Percentiles rank a stretch among this genome's conserved stretches.
phyloP scores from a whole-genome alignment of 2,888 invertebrate species.

The Ennomos quercinarius region DNA sequence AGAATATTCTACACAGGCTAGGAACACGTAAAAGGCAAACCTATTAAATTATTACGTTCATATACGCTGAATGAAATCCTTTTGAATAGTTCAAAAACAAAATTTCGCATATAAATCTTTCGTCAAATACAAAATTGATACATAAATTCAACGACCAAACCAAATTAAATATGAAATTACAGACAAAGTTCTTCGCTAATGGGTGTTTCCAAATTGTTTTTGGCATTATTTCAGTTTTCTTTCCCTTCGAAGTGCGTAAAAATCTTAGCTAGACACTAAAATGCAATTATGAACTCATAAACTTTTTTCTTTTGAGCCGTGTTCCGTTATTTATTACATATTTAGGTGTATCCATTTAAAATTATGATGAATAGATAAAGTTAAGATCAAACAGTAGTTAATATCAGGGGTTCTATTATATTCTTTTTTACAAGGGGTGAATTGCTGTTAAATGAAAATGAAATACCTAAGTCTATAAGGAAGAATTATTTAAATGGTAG shows the following conservation, averaged over 20 bases:
- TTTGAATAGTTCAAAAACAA: constrained; percentile 31
- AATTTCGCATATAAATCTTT: constrained; percentile 49
- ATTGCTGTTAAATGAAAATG: too few relatives aligned
- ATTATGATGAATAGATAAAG: constrained; percentile 3
- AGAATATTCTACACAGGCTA: background rate
- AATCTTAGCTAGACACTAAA: constrained; percentile 40
- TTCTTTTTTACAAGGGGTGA: too few relatives aligned
- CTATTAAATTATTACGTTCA: constrained; percentile 22
- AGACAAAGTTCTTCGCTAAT: constrained; percentile 65
- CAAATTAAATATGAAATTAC: constrained; percentile 69
- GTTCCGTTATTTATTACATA: constrained; percentile 1
- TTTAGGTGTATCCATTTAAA: constrained; percentile 3
- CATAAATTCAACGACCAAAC: constrained; percentile 57
- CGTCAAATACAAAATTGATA: constrained; percentile 55
- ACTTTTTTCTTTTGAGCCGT: constrained; percentile 12
- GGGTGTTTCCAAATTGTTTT: constrained; percentile 69
- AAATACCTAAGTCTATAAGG: too few relatives aligned
- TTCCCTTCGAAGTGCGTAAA: constrained; percentile 46
- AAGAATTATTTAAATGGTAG: too few relatives aligned
- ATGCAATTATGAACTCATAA: constrained; percentile 43
- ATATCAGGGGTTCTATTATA: background rate
- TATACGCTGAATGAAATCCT: constrained; percentile 16
- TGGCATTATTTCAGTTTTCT: constrained; percentile 58
- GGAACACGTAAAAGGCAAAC: constrained; percentile 8
- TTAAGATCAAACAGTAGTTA: background rate